Percentiles rank a stretch among this genome's conserved stretches.
phyloP scores from a whole-genome alignment of 2,113 vertebrate genomes.

The Hystrix cristata region DNA sequence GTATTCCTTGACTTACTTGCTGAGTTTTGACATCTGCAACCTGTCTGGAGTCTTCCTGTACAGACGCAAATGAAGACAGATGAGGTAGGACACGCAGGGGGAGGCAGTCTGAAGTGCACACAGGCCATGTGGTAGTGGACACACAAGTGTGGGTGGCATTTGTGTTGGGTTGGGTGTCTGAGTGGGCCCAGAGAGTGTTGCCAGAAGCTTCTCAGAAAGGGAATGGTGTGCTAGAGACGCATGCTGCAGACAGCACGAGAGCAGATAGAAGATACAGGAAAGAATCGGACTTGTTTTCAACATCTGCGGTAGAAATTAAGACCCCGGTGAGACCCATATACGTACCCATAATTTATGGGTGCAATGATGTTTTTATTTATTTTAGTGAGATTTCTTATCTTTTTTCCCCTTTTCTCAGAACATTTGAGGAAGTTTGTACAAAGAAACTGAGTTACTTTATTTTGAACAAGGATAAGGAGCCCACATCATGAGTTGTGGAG shows the following conservation, averaged over 20 bases:
- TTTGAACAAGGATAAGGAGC: slow-evolving; percentile 15
- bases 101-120: neutral
- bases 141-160: neutral
- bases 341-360: neutral
- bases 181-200: neutral
- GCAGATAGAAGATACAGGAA: neutral
- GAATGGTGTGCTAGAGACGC: neutral
- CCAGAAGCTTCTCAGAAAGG: neutral
- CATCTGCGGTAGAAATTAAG: neutral
- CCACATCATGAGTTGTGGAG: neutral
- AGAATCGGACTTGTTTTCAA: neutral
- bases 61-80: slow-evolving; percentile 14
- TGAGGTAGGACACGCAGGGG: neutral
- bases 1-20: slow-evolving; percentile 41
- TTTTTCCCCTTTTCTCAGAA: neutral
- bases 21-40: slow-evolving; percentile 82
- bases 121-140: neutral
- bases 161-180: neutral
- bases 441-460: neutral
- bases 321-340: neutral
- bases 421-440: slow-evolving; percentile 11
- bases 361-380: neutral
- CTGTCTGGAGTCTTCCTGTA: slow-evolving; percentile 8
- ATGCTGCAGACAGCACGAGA: rapidly evolving
- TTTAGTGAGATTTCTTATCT: neutral